Conservation (phyloP, 2,113 vertebrate species). For the Sylvicapra grimmia region DNA sequence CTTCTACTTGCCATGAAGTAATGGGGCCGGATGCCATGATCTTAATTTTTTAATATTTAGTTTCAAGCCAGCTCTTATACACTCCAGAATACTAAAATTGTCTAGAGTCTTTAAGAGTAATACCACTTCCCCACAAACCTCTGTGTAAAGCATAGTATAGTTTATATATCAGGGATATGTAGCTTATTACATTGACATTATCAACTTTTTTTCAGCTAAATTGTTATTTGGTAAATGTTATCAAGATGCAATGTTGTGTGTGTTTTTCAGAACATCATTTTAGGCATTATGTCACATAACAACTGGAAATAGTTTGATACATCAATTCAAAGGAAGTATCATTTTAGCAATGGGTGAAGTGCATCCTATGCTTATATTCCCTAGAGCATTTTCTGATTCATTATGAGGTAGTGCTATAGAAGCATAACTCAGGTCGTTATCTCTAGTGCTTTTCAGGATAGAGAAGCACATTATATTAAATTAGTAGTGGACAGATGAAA, state of each 20-base stretch:
- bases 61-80: not conserved
- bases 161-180: not conserved
- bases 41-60: not conserved
- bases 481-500: slow-evolving; percentile 43
- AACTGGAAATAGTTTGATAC: not conserved
- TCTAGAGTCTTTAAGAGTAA: not conserved
- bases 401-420: not conserved
- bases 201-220: not conserved
- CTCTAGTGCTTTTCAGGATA: slow-evolving; percentile 32
- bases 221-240: not conserved
- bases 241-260: not conserved
- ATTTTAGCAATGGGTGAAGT: slow-evolving; percentile 26
- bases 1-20: not conserved
- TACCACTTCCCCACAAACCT: not conserved
- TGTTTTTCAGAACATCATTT: slow-evolving; percentile 20
- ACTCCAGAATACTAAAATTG: not conserved
- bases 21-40: not conserved
- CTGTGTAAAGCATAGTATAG: not conserved
- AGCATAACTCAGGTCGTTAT: slow-evolving; percentile 47
- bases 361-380: not conserved
- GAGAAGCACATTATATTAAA: slow-evolving; percentile 42
- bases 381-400: slow-evolving; percentile 36
- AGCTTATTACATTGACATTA: not conserved
- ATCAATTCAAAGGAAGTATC: not conserved
- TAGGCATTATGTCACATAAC: not conserved